Evolutionary conservation across 2,888 invertebrate genomes (phyloP), one percentile per base, ranked within the genome.

Genomic region (Rhamnusium bicolor): DNA sequence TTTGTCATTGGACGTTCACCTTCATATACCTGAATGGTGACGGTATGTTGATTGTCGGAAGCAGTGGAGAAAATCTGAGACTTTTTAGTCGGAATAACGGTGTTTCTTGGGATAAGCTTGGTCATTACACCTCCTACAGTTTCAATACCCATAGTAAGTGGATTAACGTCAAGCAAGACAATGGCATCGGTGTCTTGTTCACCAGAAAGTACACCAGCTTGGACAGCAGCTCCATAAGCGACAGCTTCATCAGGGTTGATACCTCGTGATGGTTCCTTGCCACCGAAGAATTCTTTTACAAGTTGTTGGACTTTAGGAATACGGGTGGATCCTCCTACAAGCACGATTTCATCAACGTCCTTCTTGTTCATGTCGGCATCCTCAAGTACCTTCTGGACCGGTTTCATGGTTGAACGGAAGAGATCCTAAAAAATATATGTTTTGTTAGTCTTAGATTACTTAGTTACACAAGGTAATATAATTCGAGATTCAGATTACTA

Each of bases 91-190:
- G 99, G 99, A 85, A 99, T 99, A 78, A 98, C 98, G 24, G 99
- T 99, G 91, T 99, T 99, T 83, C 99, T 92, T 68, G 97, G 95
- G 87, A 99, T 99, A 69, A 99, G 92, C 88, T 98, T 99, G 82
- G 99, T 99, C 99, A 99, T 99, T 29, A 99, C 99, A 81, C 99
- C 99, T 78, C 99, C 99, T 61, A 99, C 98, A 51, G 99, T 99
- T 90, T 99, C 99, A 86, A 99, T 99, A 89, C 99, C 99, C 94
- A 99, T 93, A 79, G 99, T 99, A 79, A 99, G 91, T 81, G 99
- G 99, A 89, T 98, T 99, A 68, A 99, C 99, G 88, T 99, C 99
- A 78, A 99, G 92, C 74, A 99, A 91, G 0, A 99, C 97, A 81
- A 99, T 95, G 69, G 98, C 98, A 82, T 97, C 97, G 1, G 98